Evolutionary conservation across 2,888 invertebrate genomes (phyloP).

Genomic region (Cephus nigrinus): DNA sequence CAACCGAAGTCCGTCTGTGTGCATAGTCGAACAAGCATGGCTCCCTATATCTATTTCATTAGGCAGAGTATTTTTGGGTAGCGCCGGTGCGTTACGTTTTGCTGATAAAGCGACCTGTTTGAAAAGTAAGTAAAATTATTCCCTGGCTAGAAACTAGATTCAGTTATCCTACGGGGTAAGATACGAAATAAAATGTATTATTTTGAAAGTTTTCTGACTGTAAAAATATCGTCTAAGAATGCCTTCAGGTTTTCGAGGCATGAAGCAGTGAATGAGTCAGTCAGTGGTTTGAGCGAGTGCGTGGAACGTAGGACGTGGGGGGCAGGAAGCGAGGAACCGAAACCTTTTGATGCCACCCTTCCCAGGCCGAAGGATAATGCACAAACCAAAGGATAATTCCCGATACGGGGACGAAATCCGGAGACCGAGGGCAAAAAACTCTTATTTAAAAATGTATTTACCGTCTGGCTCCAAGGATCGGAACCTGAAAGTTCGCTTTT

Average conservation of each 20-base stretch:
- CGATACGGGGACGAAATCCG: constrained; percentile 63
- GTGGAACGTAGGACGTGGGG: constrained; percentile 30
- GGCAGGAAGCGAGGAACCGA: constrained; percentile 27
- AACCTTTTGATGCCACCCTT: constrained; percentile 58
- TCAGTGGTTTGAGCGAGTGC: constrained; percentile 48
- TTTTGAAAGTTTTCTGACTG: background rate
- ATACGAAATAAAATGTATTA: background rate
- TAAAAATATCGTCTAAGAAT: constrained; percentile 8
- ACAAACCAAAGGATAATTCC: constrained; percentile 65
- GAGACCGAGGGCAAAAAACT: constrained; percentile 57
- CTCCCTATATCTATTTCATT: background rate
- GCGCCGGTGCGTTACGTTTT: background rate
- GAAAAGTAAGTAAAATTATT: background rate
- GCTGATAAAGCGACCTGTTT: no score
- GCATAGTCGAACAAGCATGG: background rate
- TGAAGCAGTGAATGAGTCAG: constrained; percentile 62
- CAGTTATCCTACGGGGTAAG: background rate
- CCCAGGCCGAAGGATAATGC: constrained; percentile 60
- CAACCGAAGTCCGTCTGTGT: background rate
- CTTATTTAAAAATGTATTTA: constrained; percentile 66
- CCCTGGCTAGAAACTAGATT: background rate
- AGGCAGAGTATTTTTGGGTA: background rate
- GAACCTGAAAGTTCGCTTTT: constrained; percentile 28
- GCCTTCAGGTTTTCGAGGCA: constrained; percentile 43
- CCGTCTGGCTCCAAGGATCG: constrained; percentile 49